Evolutionary conservation across 2,797 vertebrate species (phyloP).

Genomic region (Yasuhikotakia modesta): DNA sequence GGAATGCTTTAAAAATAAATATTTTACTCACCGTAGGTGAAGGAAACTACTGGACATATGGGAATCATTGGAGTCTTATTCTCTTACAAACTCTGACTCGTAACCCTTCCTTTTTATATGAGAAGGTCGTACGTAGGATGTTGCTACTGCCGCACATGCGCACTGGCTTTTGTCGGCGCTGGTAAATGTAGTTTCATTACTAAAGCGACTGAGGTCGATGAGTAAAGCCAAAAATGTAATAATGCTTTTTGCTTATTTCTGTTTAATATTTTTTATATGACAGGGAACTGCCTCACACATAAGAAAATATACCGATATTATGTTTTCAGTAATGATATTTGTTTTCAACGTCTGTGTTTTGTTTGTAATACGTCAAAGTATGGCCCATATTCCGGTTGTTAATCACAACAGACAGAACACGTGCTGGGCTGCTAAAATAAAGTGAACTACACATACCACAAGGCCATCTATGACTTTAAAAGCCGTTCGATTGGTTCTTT

Average conservation of each 20-base stretch:
- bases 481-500: constrained; percentile 29
- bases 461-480: not conserved
- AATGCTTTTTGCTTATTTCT: no score
- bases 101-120: constrained; percentile 71
- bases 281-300: no score
- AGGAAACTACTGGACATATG: constrained; percentile 97
- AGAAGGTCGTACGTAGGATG: constrained; percentile 56
- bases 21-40: constrained; percentile 93
- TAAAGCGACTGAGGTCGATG: not conserved
- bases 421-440: not conserved
- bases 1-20: not conserved
- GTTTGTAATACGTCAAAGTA: no score
- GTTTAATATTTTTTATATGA: no score
- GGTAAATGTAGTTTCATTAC: constrained; percentile 63
- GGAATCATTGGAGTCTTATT: constrained; percentile 94
- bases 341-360: no score
- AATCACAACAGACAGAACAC: no score
- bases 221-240: no score
- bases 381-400: no score
- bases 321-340: no score
- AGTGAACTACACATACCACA: constrained; percentile 47
- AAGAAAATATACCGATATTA: no score
- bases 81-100: constrained; percentile 75
- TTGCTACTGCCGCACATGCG: constrained; percentile 46
- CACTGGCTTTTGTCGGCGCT: not conserved